Conservation (phyloP, 2,888 invertebrate genomes). For the Drosophila paramelanica region DNA sequence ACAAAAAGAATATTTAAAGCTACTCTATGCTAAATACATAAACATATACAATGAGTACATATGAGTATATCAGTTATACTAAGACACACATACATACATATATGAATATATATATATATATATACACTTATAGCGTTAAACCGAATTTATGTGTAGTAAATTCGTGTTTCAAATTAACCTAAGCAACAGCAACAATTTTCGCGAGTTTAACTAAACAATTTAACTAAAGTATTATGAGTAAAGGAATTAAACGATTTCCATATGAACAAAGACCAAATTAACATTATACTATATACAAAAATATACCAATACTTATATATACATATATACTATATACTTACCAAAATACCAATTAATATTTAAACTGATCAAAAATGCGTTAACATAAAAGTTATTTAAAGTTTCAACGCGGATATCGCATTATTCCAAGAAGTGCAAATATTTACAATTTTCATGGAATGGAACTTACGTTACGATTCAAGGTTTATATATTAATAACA, state of each 20-base stretch:
- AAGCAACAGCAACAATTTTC: constrained; percentile 76
- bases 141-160: constrained; percentile 72
- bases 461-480: constrained; percentile 30
- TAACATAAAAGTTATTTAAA: constrained; percentile 55
- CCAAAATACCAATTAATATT: constrained; percentile 29
- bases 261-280: constrained; percentile 72
- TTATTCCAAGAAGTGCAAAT: constrained; percentile 53
- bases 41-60: constrained; percentile 44
- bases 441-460: constrained; percentile 52
- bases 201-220: constrained; percentile 60
- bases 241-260: constrained; percentile 38
- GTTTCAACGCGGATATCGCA: constrained; percentile 38
- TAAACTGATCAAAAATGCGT: constrained; percentile 46
- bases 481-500: constrained; percentile 20
- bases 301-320: constrained; percentile 45
- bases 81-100: constrained; percentile 31
- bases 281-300: constrained; percentile 58
- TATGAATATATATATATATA: constrained; percentile 28
- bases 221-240: constrained; percentile 57
- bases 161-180: constrained; percentile 73
- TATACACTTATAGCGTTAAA: constrained; percentile 68
- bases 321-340: constrained; percentile 29
- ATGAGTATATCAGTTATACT: constrained; percentile 30
- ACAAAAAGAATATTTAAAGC: constrained; percentile 11
- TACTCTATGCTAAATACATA: constrained; percentile 44